Conservation (phyloP, 2,113 vertebrate genomes). For the Eolophus roseicapilla region DNA sequence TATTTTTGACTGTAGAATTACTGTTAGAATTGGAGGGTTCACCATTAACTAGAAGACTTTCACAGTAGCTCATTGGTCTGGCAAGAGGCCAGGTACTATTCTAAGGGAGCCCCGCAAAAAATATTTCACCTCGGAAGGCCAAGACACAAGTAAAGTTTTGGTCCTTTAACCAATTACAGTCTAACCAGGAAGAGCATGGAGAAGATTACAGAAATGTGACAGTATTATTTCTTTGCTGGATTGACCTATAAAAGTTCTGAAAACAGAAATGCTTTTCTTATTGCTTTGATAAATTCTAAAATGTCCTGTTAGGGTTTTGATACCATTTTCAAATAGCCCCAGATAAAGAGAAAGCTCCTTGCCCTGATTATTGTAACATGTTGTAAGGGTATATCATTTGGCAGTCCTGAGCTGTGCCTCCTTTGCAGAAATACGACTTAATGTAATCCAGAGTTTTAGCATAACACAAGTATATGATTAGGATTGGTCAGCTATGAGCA, state of each 20-base stretch:
- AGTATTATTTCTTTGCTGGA: neutral
- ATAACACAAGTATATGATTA: neutral
- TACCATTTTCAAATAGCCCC: rapidly evolving
- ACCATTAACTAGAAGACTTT: neutral
- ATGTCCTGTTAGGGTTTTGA: neutral
- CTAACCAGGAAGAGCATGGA: neutral
- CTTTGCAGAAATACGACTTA: neutral
- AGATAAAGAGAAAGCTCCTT: neutral
- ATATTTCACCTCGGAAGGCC: neutral
- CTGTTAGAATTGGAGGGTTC: neutral
- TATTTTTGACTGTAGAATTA: neutral
- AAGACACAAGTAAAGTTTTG: neutral
- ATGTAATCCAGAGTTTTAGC: neutral
- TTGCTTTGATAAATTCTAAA: neutral
- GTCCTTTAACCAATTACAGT: neutral
- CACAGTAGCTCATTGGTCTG: neutral
- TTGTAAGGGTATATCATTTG: neutral
- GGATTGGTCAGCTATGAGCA: neutral
- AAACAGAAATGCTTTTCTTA: neutral
- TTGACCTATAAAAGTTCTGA: neutral
- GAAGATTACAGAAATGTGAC: neutral
- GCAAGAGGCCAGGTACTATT: neutral
- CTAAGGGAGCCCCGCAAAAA: neutral
- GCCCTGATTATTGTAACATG: neutral
- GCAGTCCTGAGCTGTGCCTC: neutral